phyloP scores from a whole-genome alignment of 1,140 invertebrate species.

The Metaphire vulgaris region DNA sequence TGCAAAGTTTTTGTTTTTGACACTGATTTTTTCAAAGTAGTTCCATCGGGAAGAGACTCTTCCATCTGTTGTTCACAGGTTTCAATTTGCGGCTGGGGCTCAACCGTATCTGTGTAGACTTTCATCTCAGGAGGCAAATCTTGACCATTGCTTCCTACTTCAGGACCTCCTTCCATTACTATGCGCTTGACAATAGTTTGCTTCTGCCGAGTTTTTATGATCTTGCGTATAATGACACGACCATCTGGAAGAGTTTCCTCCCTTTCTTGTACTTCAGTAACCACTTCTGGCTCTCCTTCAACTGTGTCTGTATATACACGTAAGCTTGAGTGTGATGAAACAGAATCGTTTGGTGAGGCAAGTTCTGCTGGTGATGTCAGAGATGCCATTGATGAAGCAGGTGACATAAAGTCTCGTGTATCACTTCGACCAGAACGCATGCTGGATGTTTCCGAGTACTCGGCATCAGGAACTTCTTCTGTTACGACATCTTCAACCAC shows the following conservation, averaged over 20 bases:
- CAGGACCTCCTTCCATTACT: constrained; percentile 25
- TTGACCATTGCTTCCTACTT: constrained; percentile 17
- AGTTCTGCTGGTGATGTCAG: constrained; percentile 5
- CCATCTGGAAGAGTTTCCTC: constrained; percentile 43
- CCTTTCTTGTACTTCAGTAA: constrained; percentile 34
- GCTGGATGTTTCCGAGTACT: constrained; percentile 28
- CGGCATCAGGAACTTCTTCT: constrained; percentile 29
- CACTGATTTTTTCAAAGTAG: constrained; percentile 24
- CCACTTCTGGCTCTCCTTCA: constrained; percentile 27
- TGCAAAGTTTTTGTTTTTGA: constrained; percentile 19
- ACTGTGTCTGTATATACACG: constrained; percentile 28
- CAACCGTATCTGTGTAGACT: neutral
- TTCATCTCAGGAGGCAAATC: constrained; percentile 2
- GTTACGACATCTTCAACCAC: constrained; percentile 29
- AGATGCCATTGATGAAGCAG: constrained; percentile 16
- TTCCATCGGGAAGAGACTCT: constrained; percentile 41
- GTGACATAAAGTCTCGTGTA: constrained; percentile 13
- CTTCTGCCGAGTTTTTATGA: constrained; percentile 33
- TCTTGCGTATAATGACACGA: constrained; percentile 34
- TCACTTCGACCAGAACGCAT: constrained; percentile 24
- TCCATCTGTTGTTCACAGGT: constrained; percentile 35
- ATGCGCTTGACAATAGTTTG: constrained; percentile 31
- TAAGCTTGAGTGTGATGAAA: constrained; percentile 21
- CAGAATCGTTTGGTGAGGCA: constrained; percentile 3
- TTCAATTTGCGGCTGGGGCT: constrained; percentile 35